Evolutionary conservation across 2,888 invertebrate genomes (phyloP).

Genomic region (Amiota communis): DNA sequence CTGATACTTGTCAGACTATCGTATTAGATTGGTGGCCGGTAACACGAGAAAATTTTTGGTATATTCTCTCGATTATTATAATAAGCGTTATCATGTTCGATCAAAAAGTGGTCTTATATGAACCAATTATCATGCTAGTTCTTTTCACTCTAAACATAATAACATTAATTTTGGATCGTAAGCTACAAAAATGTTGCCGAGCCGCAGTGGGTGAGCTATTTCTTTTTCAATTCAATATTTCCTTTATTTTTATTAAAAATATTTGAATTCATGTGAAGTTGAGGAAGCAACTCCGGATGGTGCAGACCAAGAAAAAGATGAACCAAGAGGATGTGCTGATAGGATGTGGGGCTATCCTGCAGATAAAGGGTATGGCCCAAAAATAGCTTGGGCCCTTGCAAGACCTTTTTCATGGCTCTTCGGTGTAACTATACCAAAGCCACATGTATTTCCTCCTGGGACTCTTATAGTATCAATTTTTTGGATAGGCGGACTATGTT

Average conservation of each 20-base stretch:
- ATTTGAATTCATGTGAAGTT: no score
- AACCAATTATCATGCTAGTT: not conserved
- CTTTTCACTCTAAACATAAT: not conserved
- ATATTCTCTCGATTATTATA: not conserved
- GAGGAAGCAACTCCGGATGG: no score
- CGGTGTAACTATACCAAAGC: not conserved
- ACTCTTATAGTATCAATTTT: not conserved
- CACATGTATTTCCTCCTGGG: not conserved
- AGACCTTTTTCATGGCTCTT: not conserved
- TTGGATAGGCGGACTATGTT: constrained; percentile 4
- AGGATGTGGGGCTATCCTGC: constrained; percentile 4
- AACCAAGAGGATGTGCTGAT: not conserved
- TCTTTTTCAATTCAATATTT: no score
- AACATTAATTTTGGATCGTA: not conserved
- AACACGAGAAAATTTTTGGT: constrained; percentile 76
- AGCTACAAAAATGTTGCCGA: not conserved
- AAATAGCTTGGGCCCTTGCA: not conserved
- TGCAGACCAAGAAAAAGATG: no score
- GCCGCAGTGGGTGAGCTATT: not conserved
- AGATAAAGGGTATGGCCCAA: not conserved
- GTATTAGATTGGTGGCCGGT: constrained; percentile 87
- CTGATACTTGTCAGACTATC: constrained; percentile 74
- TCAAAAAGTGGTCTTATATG: not conserved
- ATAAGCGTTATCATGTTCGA: constrained; percentile 11
- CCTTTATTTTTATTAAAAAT: not conserved